phyloP scores from a whole-genome alignment of 1,140 invertebrate species.

The Hetaerina americana region DNA sequence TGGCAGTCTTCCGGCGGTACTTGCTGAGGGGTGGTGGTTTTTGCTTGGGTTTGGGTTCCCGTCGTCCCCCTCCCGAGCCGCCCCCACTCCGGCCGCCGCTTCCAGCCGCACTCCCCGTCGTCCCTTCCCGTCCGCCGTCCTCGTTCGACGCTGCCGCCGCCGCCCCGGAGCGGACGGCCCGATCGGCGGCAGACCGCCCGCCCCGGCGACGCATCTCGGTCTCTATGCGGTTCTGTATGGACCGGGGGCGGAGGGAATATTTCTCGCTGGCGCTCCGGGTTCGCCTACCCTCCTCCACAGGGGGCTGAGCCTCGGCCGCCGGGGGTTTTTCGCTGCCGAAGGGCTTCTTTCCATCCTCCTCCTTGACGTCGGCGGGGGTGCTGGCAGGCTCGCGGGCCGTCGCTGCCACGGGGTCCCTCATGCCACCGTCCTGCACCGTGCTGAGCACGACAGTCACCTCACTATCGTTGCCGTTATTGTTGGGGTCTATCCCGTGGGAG shows the following conservation, averaged over 20 bases:
- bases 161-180: neutral
- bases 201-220: constrained; percentile 27
- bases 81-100: neutral
- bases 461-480: neutral
- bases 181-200: neutral
- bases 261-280: constrained; percentile 21
- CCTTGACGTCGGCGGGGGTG: neutral
- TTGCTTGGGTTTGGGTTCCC: constrained; percentile 40
- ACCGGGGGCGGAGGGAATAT: constrained; percentile 37
- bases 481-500: neutral
- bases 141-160: neutral
- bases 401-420: neutral
- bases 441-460: neutral
- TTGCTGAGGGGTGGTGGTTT: constrained; percentile 75
- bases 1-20: constrained; percentile 77
- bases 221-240: constrained; percentile 35
- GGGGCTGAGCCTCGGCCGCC: neutral
- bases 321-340: neutral
- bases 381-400: neutral
- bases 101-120: constrained; percentile 21
- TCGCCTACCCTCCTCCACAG: neutral
- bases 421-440: neutral
- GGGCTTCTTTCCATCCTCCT: neutral
- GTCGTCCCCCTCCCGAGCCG: constrained; percentile 11
- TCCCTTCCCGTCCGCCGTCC: constrained; percentile 28